Percentiles rank a stretch among this genome's conserved stretches.
Evolutionary conservation across 2,888 invertebrate species (phyloP).

Genomic region (Tromatobia lineatoria): DNA sequence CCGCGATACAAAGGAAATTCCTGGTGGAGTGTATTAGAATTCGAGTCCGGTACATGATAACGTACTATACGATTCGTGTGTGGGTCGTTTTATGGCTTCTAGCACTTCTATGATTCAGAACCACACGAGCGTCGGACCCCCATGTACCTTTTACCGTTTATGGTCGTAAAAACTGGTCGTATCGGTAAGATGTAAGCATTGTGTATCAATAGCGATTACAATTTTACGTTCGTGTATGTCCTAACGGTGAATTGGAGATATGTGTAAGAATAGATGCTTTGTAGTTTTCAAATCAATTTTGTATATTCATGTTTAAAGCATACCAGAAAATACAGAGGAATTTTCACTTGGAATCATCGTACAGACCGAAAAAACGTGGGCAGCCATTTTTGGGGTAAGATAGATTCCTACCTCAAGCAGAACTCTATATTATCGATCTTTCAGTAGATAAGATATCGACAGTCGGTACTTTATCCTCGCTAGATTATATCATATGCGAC

Average conservation of each 20-base stretch:
- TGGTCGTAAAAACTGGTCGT: conserved; percentile 26
- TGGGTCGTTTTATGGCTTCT: conserved; percentile 51
- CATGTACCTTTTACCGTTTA: conserved; percentile 51
- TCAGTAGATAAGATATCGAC: not conserved
- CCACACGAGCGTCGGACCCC: conserved; percentile 13
- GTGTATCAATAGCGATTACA: conserved; percentile 13
- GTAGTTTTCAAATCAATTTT: not conserved
- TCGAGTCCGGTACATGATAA: conserved; percentile 51
- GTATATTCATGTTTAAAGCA: not conserved
- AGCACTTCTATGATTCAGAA: conserved; percentile 32
- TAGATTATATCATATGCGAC: not conserved
- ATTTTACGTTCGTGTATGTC: conserved; percentile 3
- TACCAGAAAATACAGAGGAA: not conserved
- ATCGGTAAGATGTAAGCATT: not conserved
- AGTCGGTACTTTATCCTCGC: not conserved
- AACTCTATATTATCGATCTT: not conserved
- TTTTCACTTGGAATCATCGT: not conserved
- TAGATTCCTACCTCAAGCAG: not conserved
- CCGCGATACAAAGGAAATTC: conserved; percentile 48
- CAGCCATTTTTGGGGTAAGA: not conserved
- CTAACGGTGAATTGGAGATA: not conserved
- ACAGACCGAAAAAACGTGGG: not conserved
- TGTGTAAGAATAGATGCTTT: not conserved
- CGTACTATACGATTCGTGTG: conserved; percentile 14
- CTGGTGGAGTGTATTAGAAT: conserved; percentile 47